Evolutionary conservation across 2,888 invertebrate species (phyloP), one percentile per base, ranked within the genome.

Genomic region (Clusia tigrina): DNA sequence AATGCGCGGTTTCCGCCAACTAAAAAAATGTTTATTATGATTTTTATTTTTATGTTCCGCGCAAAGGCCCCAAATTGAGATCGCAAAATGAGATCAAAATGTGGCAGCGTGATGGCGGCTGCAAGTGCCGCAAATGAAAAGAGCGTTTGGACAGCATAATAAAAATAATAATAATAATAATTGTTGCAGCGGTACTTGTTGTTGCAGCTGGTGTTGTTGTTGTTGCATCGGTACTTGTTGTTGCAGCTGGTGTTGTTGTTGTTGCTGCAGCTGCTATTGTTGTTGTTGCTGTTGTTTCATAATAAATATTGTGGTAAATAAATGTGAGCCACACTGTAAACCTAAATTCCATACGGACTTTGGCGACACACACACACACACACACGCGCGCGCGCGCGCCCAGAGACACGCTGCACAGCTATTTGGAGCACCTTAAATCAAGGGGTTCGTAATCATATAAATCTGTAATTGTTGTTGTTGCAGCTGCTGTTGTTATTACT

Each of bases 11-110:
- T 42, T 42, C 42, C 42, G 42, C 42, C n/a, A 42, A 42, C 10
- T 42, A 42, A 10, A 42, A 42, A 10, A 42, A 42, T 32, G 32
- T 32, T 6, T 32, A 12, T 32, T 6, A 9, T 6, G 6, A 32
- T 32, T 6, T 32, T 9, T 32, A 12, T 32, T 6, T 32, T 6
- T 32, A 42, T 6, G 42, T 42, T n/a, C 42, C 42, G 9, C n/a
- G 12, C 32, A 32, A 32, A 42, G n/a, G n/a, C 42, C 42, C 10
- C 42, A 42, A 42, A 42, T 42, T 42, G 42, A 42, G 42, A 42
- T 69, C 69, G 67, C 69, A 69, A 65, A 60, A 65, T 62, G 58
- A 58, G 58, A 54, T 42, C 10, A 20, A 15, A 55, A 60, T 26
- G n/a, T 55, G 52, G 46, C 53, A 32, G 32, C 32, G 12, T 9